A percentile compares a stretch with the other conserved stretches of the same genome.
Conservation (phyloP, 1,140 invertebrate species). For the Euura saliciscinereae region DNA sequence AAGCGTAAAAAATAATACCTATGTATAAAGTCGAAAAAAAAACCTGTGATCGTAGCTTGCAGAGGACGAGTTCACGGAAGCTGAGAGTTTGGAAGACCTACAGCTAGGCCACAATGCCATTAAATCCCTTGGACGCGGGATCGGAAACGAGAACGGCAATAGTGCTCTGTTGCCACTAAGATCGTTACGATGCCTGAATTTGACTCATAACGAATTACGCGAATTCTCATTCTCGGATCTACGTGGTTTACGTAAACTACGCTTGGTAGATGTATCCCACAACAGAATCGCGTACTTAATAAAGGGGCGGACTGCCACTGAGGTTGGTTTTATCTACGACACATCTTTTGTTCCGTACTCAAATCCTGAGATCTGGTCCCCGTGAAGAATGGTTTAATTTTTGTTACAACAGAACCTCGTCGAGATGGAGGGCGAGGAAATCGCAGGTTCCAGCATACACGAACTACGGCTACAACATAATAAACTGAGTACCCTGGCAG, state of each 20-base stretch:
- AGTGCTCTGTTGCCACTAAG: slow-evolving; percentile 74
- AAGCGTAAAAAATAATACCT: background rate
- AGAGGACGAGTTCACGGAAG: slow-evolving; percentile 76
- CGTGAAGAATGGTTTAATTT: too few relatives aligned
- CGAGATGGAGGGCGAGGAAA: slow-evolving; percentile 66
- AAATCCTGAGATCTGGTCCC: too few relatives aligned
- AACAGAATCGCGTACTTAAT: slow-evolving; percentile 73
- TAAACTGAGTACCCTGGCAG: slow-evolving; percentile 70
- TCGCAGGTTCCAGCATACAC: slow-evolving; percentile 63
- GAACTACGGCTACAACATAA: slow-evolving; percentile 78
- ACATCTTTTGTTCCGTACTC: too few relatives aligned
- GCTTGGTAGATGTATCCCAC: slow-evolving; percentile 73
- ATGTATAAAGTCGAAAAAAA: background rate
- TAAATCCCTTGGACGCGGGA: slow-evolving; percentile 59
- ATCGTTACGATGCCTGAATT: slow-evolving; percentile 70
- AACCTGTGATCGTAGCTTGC: slow-evolving; percentile 62
- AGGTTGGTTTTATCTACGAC: slow-evolving; percentile 58
- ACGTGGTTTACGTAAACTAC: slow-evolving; percentile 70
- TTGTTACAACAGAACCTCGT: slow-evolving; percentile 71
- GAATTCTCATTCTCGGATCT: slow-evolving; percentile 81
- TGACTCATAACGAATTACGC: slow-evolving; percentile 75
- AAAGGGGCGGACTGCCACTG: slow-evolving; percentile 63
- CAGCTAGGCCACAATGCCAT: slow-evolving; percentile 74
- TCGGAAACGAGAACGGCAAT: slow-evolving; percentile 54
- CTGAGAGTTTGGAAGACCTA: slow-evolving; percentile 69